Evolutionary conservation across 2,113 vertebrate genomes (phyloP).

Genomic region (Rousettus leschenaultii): DNA sequence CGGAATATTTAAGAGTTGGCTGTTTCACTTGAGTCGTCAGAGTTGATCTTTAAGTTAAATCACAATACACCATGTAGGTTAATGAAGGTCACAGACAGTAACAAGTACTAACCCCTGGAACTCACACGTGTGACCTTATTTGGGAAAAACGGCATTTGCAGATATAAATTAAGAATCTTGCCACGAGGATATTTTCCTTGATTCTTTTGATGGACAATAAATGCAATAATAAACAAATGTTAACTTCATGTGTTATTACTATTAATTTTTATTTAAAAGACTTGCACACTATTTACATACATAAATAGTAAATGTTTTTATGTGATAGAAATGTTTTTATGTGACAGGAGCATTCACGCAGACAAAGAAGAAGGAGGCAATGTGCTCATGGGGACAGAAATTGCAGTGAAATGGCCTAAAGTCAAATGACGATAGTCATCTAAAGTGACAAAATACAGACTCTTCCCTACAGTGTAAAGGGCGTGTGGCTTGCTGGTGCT

Average conservation of each 20-base stretch:
- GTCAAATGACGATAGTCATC: neutral
- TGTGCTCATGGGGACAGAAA: neutral
- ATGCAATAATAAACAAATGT: neutral
- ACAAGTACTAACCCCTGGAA: neutral
- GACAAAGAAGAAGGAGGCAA: neutral
- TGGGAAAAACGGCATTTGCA: neutral
- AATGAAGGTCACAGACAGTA: neutral
- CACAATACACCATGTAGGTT: neutral
- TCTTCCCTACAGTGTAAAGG: neutral
- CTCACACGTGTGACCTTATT: neutral
- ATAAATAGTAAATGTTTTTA: neutral
- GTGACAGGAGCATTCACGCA: neutral
- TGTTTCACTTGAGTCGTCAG: neutral
- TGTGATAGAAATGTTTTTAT: neutral
- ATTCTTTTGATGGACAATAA: neutral
- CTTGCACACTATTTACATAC: neutral
- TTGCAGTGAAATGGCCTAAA: neutral
- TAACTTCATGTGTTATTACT: neutral
- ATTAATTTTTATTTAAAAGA: neutral
- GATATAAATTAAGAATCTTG: neutral
- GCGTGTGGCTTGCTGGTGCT: rapidly evolving
- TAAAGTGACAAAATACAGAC: neutral
- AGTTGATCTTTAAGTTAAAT: neutral
- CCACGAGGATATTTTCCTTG: neutral
- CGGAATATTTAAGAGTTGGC: neutral